Base-by-base conservation (phyloP, 1,140 invertebrate genomes). In the Zaprionus vittiger region DNA sequence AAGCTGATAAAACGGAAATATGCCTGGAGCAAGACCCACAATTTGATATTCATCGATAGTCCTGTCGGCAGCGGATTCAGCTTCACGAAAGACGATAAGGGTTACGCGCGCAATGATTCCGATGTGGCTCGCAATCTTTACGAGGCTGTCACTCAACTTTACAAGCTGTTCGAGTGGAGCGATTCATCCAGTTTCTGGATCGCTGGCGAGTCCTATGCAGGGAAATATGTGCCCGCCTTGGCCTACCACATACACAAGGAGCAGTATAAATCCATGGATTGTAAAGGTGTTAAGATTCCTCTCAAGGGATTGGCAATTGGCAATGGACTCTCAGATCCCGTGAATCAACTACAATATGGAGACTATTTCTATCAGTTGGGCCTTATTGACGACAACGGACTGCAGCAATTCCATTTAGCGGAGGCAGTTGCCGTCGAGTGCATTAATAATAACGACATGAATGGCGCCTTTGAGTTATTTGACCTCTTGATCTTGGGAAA, bases 121-220 rank as follows among this genome's bases (percentile, higher is more conserved):
- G 93, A 95, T 85, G 95, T 97, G 4, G 96, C 95, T 0, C 91
- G 94, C 54, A 94, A 96, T 81, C 74, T 97, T 2, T 94, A 96
- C 74, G 93, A 93, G 34, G 95, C 95, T 2, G 68, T 97, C 1
- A 85, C 92, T 4, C 96, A 97, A 85, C 96, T 97, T 78, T 96
- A 96, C 81, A 92, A 94, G 63, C 75, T 97, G 4, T 97, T 97
- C 79, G 95, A 95, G 4, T 94, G 96, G 73, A 85, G 95, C 4
- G 94, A 94, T 71, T 70, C 83, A 0, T 96, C 95, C 79, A 94
- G 95, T 44, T 97, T 97, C 79, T 97, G 95, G 93, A 94, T 98
- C 1, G 95, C 96, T 4, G 97, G 97, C 7, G 97, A 98, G 93
- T 97, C 97, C 12, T 98, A 98, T 93, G 97, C 94, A 15, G 97